Percentiles rank a stretch among this genome's conserved stretches.
phyloP scores from a whole-genome alignment of 1,140 invertebrate genomes.

The Drosophila teissieri region DNA sequence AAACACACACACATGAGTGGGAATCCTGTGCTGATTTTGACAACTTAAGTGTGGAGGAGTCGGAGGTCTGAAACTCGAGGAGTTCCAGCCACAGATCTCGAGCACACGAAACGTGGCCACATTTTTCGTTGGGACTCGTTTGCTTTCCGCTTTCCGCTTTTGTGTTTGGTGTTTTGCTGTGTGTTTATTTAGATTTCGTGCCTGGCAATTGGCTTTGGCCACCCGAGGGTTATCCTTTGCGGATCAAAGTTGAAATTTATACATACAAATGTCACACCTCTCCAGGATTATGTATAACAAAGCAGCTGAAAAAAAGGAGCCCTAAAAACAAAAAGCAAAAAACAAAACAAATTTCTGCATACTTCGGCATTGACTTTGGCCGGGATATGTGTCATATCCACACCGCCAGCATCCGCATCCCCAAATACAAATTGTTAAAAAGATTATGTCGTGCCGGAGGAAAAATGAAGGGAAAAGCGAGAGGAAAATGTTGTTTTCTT shows the following conservation, averaged over 20 bases:
- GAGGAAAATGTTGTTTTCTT: slow-evolving; percentile 35
- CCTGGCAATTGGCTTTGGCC: slow-evolving; percentile 63
- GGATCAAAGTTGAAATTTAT: slow-evolving; percentile 83
- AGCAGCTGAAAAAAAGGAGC: slow-evolving; percentile 8
- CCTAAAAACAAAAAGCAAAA: not conserved
- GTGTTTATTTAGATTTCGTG: slow-evolving; percentile 55
- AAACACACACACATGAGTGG: slow-evolving; percentile 3
- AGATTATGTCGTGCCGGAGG: slow-evolving; percentile 62
- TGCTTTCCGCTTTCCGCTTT: slow-evolving; percentile 19
- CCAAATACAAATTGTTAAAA: slow-evolving; percentile 71
- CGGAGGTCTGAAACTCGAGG: slow-evolving; percentile 35
- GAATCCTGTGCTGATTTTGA: slow-evolving; percentile 71
- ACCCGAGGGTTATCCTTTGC: slow-evolving; percentile 74
- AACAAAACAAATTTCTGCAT: slow-evolving; percentile 61
- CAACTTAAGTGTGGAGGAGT: slow-evolving; percentile 66
- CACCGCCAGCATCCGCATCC: slow-evolving; percentile 12
- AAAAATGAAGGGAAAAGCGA: slow-evolving; percentile 35
- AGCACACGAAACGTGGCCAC: slow-evolving; percentile 37
- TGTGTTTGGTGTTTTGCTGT: slow-evolving; percentile 12
- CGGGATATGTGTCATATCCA: slow-evolving; percentile 46
- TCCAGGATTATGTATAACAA: slow-evolving; percentile 70
- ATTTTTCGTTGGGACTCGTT: slow-evolving; percentile 38
- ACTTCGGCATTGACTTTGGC: slow-evolving; percentile 59
- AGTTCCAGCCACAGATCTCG: slow-evolving; percentile 32
- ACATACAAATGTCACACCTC: slow-evolving; percentile 77